Base-by-base conservation (phyloP, 2,797 vertebrate species). In the Prunella strophiata region DNA sequence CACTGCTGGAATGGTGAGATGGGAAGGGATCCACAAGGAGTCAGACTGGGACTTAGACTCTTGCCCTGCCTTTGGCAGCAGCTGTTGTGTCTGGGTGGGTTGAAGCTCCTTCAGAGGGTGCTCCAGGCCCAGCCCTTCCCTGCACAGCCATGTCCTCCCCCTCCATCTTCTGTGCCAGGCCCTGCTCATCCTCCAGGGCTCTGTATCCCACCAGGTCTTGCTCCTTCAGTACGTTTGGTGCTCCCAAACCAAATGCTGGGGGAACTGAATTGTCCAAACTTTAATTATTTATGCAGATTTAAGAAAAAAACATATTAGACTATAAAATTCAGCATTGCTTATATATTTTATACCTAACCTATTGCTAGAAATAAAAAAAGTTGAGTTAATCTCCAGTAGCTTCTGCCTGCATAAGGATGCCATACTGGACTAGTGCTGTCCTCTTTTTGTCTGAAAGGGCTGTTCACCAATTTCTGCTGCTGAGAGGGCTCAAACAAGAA, bases 81-180 rank as follows among this genome's bases (percentile, higher is more conserved):
- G 54, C 66, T 66, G 10, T 19, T 68, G 21, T 8, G 5, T 50
- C 71, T 58, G 16, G 16, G 7, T 10, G 6, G 8, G 13, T 22
- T 5, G 1, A 48, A 34, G 38, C 50, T 59, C 70, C 40, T 67
- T 40, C 42, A 50, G 32, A 63, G 34, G 32, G 7, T 78, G 22
- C 27, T 22, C n/a, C 0, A 1, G 26, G 45, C 36, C 16, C 3
- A 3, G 7, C 40, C 26, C 20, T 50, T 81, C 51, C 40, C 43
- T 79, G 6, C 38, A 16, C 14, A 29, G 22, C 17, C 1, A 0
- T 0, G 0, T 51, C 26, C 19, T 74, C 3, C 20, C 11, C 3
- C 8, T 66, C 7, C 36, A 4, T 23, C 32, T 34, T 51, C 50
- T 4, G 1, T 51, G 32, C 47, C 5, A 0, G 57, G 47, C n/a